Percentiles rank a stretch among this genome's conserved stretches.
These are phyloP conservation scores for Sakesphorus luctuosus DNA, from an alignment of 2,113 vertebrate genomes.

Conservation along the genomic window DNA sequence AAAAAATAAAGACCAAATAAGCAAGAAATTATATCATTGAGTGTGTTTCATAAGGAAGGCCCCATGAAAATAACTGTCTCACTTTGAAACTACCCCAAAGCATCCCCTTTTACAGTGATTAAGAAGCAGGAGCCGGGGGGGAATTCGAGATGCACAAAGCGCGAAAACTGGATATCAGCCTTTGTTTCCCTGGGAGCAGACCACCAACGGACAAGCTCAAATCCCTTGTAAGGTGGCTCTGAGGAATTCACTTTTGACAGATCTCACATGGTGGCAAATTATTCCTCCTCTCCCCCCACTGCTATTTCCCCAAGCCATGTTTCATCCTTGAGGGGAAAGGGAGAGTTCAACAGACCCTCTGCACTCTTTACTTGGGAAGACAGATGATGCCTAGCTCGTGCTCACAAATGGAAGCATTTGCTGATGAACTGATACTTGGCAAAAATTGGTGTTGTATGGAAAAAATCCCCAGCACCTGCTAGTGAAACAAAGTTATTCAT, in stretches of 20 bases:
- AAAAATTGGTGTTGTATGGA: conserved; percentile 72
- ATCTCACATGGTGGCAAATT: conserved; percentile 38
- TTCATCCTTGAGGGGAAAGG: conserved; percentile 19
- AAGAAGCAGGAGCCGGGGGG: neutral
- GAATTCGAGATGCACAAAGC: neutral
- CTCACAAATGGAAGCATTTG: conserved; percentile 49
- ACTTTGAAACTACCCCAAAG: neutral
- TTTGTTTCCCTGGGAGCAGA: conserved; percentile 41
- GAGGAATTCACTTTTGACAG: conserved; percentile 49
- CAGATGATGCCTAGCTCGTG: conserved; percentile 23
- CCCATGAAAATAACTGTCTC: neutral
- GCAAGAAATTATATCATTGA: neutral
- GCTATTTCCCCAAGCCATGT: neutral
- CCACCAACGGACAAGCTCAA: conserved; percentile 54
- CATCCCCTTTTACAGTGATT: conserved; percentile 13
- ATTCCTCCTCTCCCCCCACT: neutral
- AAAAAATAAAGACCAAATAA: neutral
- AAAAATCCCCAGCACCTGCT: conserved; percentile 75
- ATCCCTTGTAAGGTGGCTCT: conserved; percentile 37
- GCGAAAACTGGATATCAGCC: neutral
- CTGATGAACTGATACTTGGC: conserved; percentile 71
- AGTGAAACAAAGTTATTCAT: conserved; percentile 70
- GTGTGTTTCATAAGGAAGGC: neutral
- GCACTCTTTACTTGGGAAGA: neutral
- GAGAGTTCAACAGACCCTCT: conserved; percentile 50